Conservation (phyloP, 2,797 vertebrate species). For the Xyrichtys novacula region DNA sequence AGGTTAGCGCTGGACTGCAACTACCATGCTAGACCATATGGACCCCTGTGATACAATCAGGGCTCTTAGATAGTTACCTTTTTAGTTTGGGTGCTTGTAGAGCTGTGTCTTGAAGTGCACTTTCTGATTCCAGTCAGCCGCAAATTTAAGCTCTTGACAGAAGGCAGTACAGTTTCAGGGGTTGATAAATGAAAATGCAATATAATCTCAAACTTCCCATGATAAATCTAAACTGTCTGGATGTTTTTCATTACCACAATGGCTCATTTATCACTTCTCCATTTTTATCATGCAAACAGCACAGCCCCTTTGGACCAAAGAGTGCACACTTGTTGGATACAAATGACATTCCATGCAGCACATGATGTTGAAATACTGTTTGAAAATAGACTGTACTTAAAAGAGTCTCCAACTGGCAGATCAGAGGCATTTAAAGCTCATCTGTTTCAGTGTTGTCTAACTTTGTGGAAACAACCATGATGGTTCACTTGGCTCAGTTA, state of each 20-base stretch:
- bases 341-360: slow-evolving; percentile 3
- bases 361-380: slow-evolving; percentile 15
- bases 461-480: slow-evolving; percentile 10
- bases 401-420: slow-evolving; percentile 15
- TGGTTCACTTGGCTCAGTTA: slow-evolving; percentile 16
- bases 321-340: not conserved
- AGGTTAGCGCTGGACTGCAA: slow-evolving; percentile 82
- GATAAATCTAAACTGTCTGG: slow-evolving; percentile 2
- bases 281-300: slow-evolving; percentile 3
- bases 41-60: not conserved
- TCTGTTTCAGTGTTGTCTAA: slow-evolving; percentile 22
- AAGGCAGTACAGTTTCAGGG: not conserved
- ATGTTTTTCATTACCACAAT: slow-evolving; percentile 1
- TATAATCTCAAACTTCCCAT: not conserved
- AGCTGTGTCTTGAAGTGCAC: not conserved
- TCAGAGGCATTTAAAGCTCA: slow-evolving; percentile 2
- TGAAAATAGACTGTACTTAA: slow-evolving; percentile 15
- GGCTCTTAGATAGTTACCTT: no score
- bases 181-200: not conserved
- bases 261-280: not conserved
- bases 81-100: not conserved
- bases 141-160: slow-evolving; percentile 3
- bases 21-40: slow-evolving; percentile 1
- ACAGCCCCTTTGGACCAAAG: slow-evolving; percentile 10
- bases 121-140: slow-evolving; percentile 3